A percentile compares a stretch with the other conserved stretches of the same genome.
These are phyloP conservation scores for Salvelinus fontinalis DNA, from an alignment of 2,113 vertebrate genomes.

Conservation along the genomic window DNA sequence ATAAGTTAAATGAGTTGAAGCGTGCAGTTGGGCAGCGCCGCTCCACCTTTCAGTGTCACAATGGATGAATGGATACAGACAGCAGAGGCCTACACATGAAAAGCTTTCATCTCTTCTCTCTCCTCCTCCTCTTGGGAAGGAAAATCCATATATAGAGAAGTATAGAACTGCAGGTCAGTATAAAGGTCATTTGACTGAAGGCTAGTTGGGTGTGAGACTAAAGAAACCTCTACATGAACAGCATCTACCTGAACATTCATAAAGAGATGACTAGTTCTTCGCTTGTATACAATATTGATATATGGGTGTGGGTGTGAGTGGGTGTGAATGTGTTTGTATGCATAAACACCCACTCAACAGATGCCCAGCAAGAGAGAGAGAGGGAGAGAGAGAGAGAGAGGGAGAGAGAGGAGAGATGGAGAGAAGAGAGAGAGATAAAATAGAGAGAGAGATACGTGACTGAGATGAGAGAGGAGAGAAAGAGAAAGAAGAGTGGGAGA, in stretches of 20 bases:
- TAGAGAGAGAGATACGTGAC: neutral
- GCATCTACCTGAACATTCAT: too few relatives aligned
- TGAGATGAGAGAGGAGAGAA: neutral
- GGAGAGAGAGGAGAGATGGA: conserved; percentile 18
- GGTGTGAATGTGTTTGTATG: too few relatives aligned
- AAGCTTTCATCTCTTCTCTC: conserved; percentile 4
- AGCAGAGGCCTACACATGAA: conserved; percentile 20
- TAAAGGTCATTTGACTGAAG: conserved; percentile 48
- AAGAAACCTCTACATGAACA: neutral
- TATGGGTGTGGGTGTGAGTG: too few relatives aligned
- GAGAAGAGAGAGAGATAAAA: conserved; percentile 9
- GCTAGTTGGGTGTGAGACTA: neutral
- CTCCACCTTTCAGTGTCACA: conserved; percentile 3
- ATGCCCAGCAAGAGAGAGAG: conserved; percentile 15
- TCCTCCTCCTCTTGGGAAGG: conserved; percentile 27
- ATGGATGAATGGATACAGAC: conserved; percentile 13
- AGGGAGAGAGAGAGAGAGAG: conserved; percentile 11
- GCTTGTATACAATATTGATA: too few relatives aligned
- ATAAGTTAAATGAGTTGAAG: neutral
- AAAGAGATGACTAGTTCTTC: too few relatives aligned
- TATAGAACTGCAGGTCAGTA: conserved; percentile 32
- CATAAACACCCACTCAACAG: too few relatives aligned
- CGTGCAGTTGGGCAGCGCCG: neutral
- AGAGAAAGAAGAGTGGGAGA: conserved; percentile 1
- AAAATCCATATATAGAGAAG: conserved; percentile 40